Base-by-base conservation (phyloP, 92 coral and sea anemone species). In the Scolanthus callimorphus region DNA sequence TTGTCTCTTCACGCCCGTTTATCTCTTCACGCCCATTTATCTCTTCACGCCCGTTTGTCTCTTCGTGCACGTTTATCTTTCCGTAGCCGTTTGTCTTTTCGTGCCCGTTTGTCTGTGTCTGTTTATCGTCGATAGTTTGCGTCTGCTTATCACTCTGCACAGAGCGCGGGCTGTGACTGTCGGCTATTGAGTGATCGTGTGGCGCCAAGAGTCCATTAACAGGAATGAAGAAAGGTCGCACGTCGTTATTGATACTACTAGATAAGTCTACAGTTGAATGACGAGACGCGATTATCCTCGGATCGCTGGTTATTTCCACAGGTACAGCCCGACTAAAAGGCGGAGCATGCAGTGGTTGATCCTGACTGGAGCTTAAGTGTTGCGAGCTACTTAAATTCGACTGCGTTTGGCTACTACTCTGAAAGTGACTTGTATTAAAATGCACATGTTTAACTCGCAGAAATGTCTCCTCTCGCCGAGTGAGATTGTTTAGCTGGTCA, bases 91-190 rank as follows among this genome's bases (percentile, higher is more conserved):
- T n/a, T n/a, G n/a, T n/a, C n/a, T n/a, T n/a, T n/a, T n/a, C n/a
- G n/a, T n/a, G n/a, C n/a, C n/a, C n/a, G 30, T 53, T 66, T 31
- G 57, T 37, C 46, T 73, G 73, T 25, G 59, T 60, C 4, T 66
- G 55, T 17, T 20, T 44, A 54, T 71, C 67, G 54, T 38, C 44
- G 17, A 60, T 24, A 2, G 85, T 78, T 34, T 78, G 85, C n/a
- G 85, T 78, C 19, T 78, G 85, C 63, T 78, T 78, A 27, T 78
- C 79, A 27, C 74, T 71, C 19, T 55, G 85, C 22, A 30, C 49
- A 24, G 45, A 11, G n/a, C n/a, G n/a, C n/a, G n/a, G n/a, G n/a
- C n/a, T n/a, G n/a, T n/a, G n/a, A n/a, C n/a, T n/a, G n/a, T n/a
- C n/a, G n/a, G n/a, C n/a, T n/a, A n/a, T n/a, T n/a, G n/a, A n/a